Base-by-base conservation (phyloP, 2,113 vertebrate species). In the Burhinus bistriatus region DNA sequence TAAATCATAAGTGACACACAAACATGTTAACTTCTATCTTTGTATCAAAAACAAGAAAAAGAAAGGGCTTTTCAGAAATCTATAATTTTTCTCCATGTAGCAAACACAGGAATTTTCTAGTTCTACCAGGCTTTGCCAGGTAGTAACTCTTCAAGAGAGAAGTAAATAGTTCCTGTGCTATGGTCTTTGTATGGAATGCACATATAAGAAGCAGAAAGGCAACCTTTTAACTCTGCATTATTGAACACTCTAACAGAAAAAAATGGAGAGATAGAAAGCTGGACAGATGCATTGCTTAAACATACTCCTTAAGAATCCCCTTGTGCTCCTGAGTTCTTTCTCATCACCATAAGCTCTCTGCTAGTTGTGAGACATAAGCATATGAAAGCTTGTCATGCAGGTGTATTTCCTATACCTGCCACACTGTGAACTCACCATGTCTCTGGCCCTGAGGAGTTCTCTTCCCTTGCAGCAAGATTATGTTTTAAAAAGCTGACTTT, bases 401-500 rank as follows among this genome's bases (percentile, higher is more conserved):
- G 97, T 98, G 93, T 65, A 22, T 96, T 97, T 96, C 5, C 45
- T 61, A n/a, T 96, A 98, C 98, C 98, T 98, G 98, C 93, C 96
- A 80, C 97, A 97, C 96, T 96, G 91, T 97, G 98, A 98, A 97
- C 95, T 95, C 97, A 95, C 97, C 96, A 97, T 61, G 90, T 83
- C 97, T 97, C 97, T 96, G 96, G 98, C 98, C 98, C 97, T 27
- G 86, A 98, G 97, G 98, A 98, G 97, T 98, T 98, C 97, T 96
- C 94, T 97, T 98, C 94, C 98, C 98, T 98, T 98, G 96, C 94
- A 98, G 98, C 98, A 98, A 98, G 98, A 98, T 98, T 98, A 98
- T 98, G 98, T 98, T 98, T 98, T 98, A 98, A 98, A 98, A 99
- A 98, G 98, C 98, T 98, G 98, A 99, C 98, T 98, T 98, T 98